These are phyloP conservation scores for Sebastes elongatus DNA, from an alignment of 2,797 vertebrate genomes.

Conservation along the genomic window DNA sequence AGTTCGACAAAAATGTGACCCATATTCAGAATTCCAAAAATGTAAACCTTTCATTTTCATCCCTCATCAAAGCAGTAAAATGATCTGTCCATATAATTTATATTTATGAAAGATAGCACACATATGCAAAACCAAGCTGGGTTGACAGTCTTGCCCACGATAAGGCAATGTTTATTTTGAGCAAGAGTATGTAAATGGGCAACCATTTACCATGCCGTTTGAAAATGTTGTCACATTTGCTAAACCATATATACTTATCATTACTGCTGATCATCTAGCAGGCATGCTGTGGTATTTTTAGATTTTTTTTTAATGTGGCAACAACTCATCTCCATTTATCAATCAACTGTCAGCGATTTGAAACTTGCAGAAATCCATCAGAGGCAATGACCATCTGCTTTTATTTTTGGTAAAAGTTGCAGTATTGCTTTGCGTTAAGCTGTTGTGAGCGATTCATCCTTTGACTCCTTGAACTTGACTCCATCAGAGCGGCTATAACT, in stretches of 20 bases:
- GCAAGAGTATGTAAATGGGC: not conserved
- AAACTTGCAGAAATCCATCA: not conserved
- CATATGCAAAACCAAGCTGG: not conserved
- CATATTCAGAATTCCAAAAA: not conserved
- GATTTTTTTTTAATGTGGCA: not conserved
- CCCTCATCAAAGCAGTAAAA: not conserved
- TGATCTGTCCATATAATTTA: not conserved
- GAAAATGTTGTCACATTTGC: not conserved
- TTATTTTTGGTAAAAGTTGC: not conserved
- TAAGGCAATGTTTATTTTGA: not conserved
- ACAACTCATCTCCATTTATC: not conserved
- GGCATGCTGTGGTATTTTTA: not conserved
- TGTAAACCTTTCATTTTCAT: not conserved
- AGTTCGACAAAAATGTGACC: not conserved
- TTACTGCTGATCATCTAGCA: not conserved
- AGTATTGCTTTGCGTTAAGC: not conserved
- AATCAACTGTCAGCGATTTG: not conserved
- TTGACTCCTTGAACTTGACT: not conserved
- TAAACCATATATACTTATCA: not conserved
- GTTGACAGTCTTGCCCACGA: not conserved
- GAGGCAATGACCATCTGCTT: not conserved
- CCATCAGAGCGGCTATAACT: not conserved
- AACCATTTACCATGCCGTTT: not conserved
- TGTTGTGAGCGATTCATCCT: not conserved
- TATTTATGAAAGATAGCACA: not conserved